A percentile compares a stretch with the other conserved stretches of the same genome.
Conservation (phyloP, 1,140 invertebrate genomes). For the Propsilocerus akamusi region DNA sequence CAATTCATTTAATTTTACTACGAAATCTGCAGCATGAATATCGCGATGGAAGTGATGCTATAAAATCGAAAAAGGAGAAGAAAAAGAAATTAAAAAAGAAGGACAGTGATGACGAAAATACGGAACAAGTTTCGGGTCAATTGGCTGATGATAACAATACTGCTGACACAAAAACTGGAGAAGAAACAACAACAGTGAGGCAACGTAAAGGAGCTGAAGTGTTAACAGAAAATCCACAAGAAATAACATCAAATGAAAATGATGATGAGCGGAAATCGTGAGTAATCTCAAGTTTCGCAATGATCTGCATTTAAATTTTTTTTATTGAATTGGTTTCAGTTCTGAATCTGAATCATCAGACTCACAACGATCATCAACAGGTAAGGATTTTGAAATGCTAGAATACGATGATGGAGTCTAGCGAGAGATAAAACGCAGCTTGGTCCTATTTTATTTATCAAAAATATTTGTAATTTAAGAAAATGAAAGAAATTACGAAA, state of each 20-base stretch:
- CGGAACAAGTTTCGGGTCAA: slow-evolving; percentile 25
- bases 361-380: slow-evolving; percentile 54
- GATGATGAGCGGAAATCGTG: slow-evolving; percentile 13
- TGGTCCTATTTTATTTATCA: neutral
- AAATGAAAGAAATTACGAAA: too few species aligned
- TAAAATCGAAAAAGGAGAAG: slow-evolving; percentile 55
- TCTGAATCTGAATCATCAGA: slow-evolving; percentile 45
- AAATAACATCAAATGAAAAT: slow-evolving; percentile 21
- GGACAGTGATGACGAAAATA: slow-evolving; percentile 48
- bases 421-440: too few species aligned
- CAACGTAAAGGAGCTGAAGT: slow-evolving; percentile 9
- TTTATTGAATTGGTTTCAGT: neutral
- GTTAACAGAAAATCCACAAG: slow-evolving; percentile 21
- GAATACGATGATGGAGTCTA: slow-evolving; percentile 30
- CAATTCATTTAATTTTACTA: slow-evolving; percentile 12
- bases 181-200: slow-evolving; percentile 3
- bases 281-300: neutral
- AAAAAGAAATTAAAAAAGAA: slow-evolving; percentile 67
- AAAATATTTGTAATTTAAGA: neutral
- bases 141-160: slow-evolving; percentile 10
- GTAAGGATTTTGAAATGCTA: slow-evolving; percentile 63
- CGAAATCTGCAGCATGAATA: slow-evolving; percentile 65
- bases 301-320: slow-evolving; percentile 14
- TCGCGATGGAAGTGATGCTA: slow-evolving; percentile 36
- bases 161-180: slow-evolving; percentile 15